Evolutionary conservation across 2,888 invertebrate species (phyloP), one percentile per base, ranked within the genome.

Genomic region (Melanophora roralis): DNA sequence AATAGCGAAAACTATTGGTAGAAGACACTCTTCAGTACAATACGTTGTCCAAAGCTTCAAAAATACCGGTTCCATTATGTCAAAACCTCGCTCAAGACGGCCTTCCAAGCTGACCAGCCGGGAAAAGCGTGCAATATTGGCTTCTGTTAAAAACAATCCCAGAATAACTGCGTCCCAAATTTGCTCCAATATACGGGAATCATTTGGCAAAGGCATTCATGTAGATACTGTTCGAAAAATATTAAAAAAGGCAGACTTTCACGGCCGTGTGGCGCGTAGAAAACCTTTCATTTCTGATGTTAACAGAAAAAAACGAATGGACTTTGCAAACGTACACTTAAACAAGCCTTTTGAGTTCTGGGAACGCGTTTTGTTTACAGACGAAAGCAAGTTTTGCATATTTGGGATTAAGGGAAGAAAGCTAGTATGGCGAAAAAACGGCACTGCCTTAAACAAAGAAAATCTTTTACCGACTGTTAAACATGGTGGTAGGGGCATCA

Each of bases 91-190:
- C 16, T 14, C n/a, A 21, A 36, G 55, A 19, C 55, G 19, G 1
- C 51, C 51, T 51, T 51, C 51, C 27, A 23, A 27, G 12, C 27
- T 51, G 7, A 51, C 27, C 12, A n/a, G 27, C 4, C 3, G 57
- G 0, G 57, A 57, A 12, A 57, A 45, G 45, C 32, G 60, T 32
- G 12, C 14, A 4, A 45, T 60, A 16, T 60, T 14, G 32, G 60
- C 9, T 2, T 21, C 38, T 8, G 57, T 57, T 0, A 38, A 57
- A 8, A 38, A 57, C 8, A 57, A 60, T 45, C 27, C 57, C 4
- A 57, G 57, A 59, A 59, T 40, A 23, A 23, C 59, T 38, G 40
- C 59, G 4, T 40, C 40, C 60, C 27, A 60, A 32, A 60, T 60
- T n/a, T 21, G 40, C 40, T 23, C 14, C 16, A 60, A 45, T 32